These are phyloP conservation scores for Saimiri boliviensis DNA, from an alignment of 2,113 vertebrate species.

Conservation along the genomic window DNA sequence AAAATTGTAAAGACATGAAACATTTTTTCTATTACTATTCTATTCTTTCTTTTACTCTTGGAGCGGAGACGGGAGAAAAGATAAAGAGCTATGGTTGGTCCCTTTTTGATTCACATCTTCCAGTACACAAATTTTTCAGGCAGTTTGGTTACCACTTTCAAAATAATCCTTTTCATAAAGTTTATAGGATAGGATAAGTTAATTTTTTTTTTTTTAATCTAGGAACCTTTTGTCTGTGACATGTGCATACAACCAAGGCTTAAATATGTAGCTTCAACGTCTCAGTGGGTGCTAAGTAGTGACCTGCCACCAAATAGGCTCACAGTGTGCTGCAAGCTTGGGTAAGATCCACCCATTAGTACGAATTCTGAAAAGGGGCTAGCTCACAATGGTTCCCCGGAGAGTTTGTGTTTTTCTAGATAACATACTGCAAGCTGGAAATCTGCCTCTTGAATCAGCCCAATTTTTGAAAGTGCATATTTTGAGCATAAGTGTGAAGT, in stretches of 20 bases:
- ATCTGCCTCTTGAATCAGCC: conserved; percentile 75
- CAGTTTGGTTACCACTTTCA: neutral
- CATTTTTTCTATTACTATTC: conserved; percentile 28
- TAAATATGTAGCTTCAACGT: neutral
- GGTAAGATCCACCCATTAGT: conserved; percentile 68
- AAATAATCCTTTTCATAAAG: conserved; percentile 40
- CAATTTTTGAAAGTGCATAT: conserved; percentile 49
- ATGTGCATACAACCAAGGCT: neutral
- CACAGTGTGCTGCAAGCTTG: neutral
- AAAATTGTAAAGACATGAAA: neutral
- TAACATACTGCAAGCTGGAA: conserved; percentile 72
- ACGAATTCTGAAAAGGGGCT: conserved; percentile 63
- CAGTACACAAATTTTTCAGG: neutral
- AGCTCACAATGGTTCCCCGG: conserved; percentile 71
- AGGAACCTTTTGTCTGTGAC: conserved; percentile 20
- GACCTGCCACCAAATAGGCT: neutral
- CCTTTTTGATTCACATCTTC: neutral
- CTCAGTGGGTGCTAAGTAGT: conserved; percentile 36
- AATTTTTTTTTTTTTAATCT: neutral
- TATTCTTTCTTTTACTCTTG: neutral
- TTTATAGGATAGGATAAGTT: neutral
- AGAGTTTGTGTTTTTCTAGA: conserved; percentile 74
- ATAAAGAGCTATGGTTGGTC: neutral
- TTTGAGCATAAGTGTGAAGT: conserved; percentile 56
- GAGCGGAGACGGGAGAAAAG: neutral